Percentiles rank a stretch among this genome's conserved stretches.
Conservation (phyloP, 2,888 invertebrate genomes). For the Caenorhabditis sp. region DNA sequence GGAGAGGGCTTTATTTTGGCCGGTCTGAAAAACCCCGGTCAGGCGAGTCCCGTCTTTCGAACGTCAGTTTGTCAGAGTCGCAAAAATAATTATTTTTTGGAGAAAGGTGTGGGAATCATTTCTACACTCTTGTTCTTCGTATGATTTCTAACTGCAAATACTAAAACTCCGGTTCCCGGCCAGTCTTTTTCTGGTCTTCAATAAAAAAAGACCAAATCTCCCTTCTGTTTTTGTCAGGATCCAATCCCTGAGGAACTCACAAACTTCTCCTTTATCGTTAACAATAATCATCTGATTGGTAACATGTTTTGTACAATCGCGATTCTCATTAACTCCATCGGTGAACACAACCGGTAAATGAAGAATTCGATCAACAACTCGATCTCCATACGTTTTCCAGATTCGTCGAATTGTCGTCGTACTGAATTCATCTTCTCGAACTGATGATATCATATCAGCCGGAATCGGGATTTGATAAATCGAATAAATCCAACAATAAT, state of each 20-base stretch:
- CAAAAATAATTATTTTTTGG: no score
- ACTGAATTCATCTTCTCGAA: constrained; percentile 30
- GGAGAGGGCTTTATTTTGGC: no score
- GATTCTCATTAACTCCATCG: not conserved
- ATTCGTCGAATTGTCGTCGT: not conserved
- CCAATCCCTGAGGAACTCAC: no score
- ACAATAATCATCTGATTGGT: constrained; percentile 6
- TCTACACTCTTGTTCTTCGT: no score
- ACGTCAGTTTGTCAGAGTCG: no score
- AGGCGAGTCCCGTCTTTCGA: no score
- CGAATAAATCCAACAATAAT: constrained; percentile 35
- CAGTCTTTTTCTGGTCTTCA: not conserved
- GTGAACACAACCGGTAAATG: constrained; percentile 15
- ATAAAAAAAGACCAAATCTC: not conserved
- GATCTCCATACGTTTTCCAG: constrained; percentile 16
- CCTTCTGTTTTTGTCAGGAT: no score
- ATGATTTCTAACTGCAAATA: no score
- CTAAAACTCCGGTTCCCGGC: no score
- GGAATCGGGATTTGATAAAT: constrained; percentile 23
- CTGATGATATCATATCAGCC: not conserved
- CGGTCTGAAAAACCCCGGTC: no score
- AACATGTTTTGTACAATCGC: constrained; percentile 7
- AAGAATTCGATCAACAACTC: constrained; percentile 18
- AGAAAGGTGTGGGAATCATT: no score
- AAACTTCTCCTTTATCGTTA: constrained; percentile 23